Percentiles rank a stretch among this genome's conserved stretches.
These are phyloP conservation scores for Sialis lutaria DNA, from an alignment of 2,888 invertebrate genomes.

Conservation along the genomic window DNA sequence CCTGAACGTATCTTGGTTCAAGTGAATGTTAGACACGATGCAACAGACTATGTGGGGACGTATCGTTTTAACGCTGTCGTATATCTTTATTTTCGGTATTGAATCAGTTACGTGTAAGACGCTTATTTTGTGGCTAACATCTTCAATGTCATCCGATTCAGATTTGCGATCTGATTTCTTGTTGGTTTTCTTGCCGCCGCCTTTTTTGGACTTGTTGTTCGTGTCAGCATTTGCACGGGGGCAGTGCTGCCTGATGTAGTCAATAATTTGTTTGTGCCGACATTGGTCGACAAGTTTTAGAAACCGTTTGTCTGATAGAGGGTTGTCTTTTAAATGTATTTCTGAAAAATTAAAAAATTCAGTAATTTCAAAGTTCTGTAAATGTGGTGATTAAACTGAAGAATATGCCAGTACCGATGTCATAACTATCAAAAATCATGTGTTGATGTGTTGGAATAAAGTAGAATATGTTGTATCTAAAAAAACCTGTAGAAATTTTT, in stretches of 20 bases:
- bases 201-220: constrained; percentile 14
- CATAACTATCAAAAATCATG: too few species aligned
- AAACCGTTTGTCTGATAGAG: constrained; percentile 51
- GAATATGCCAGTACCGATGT: too few species aligned
- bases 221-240: constrained; percentile 23
- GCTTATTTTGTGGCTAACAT: constrained; percentile 20
- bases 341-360: constrained; percentile 29
- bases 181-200: constrained; percentile 21
- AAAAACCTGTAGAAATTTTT: background rate
- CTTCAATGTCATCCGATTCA: constrained; percentile 11
- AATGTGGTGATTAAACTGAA: background rate
- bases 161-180: constrained; percentile 17
- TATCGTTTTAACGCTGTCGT: constrained; percentile 38
- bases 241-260: constrained; percentile 55
- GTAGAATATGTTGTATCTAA: too few species aligned
- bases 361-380: background rate
- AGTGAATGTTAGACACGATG: constrained; percentile 42
- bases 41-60: constrained; percentile 60
- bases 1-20: constrained; percentile 46
- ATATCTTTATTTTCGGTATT: constrained; percentile 30
- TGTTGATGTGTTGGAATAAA: background rate
- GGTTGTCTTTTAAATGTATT: constrained; percentile 55
- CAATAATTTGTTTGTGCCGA: constrained; percentile 55
- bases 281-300: constrained; percentile 59
- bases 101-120: constrained; percentile 25